These are phyloP conservation scores for Aphis gossypii DNA, from an alignment of 1,140 invertebrate species.

Conservation along the genomic window DNA sequence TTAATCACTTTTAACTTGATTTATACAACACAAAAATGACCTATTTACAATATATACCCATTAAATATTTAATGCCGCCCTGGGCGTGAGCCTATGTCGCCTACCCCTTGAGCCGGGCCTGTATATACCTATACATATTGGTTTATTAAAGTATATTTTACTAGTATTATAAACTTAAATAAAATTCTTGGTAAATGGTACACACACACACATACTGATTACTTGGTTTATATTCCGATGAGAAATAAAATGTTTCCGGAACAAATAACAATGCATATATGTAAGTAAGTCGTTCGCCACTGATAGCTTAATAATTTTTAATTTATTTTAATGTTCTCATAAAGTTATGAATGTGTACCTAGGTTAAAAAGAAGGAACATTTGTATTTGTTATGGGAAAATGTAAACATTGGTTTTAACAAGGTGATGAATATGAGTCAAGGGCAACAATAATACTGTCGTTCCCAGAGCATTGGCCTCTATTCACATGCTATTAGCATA, in stretches of 20 bases:
- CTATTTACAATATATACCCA: no score
- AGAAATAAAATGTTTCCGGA: not conserved
- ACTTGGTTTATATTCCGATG: not conserved
- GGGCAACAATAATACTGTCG: constrained; percentile 15
- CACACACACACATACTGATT: not conserved
- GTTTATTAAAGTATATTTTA: not conserved
- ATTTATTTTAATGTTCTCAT: not conserved
- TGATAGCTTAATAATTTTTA: constrained; percentile 7
- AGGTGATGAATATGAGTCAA: constrained; percentile 42
- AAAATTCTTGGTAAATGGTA: not conserved
- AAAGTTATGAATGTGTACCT: not conserved
- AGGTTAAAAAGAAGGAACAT: not conserved
- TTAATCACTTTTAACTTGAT: not conserved
- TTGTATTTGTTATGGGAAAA: constrained; percentile 27
- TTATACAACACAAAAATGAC: not conserved
- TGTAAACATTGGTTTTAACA: constrained; percentile 32
- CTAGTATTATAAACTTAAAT: not conserved
- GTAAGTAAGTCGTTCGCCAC: not conserved
- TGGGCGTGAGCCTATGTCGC: no score
- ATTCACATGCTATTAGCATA: constrained; percentile 47
- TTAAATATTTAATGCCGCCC: no score
- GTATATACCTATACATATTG: no score
- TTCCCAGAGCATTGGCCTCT: constrained; percentile 45
- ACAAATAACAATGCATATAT: not conserved
- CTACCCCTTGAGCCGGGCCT: no score